These are phyloP conservation scores for Temnothorax longispinosus DNA, from an alignment of 1,140 invertebrate species.

Conservation along the genomic window DNA sequence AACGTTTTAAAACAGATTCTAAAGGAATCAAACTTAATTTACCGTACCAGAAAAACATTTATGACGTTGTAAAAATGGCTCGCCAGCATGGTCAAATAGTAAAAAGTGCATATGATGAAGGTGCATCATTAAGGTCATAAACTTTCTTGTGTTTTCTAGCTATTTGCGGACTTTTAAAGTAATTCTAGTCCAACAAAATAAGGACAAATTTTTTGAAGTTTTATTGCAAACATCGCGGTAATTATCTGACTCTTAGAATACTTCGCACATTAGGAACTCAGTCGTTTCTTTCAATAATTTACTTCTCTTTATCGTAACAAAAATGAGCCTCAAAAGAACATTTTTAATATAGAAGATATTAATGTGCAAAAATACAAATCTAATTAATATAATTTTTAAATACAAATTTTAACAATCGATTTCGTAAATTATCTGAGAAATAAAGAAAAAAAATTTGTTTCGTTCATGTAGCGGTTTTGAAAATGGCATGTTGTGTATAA, in stretches of 20 bases:
- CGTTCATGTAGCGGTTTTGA: not conserved
- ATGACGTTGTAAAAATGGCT: constrained; percentile 34
- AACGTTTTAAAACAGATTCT: no score
- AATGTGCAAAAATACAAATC: not conserved
- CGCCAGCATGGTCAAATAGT: not conserved
- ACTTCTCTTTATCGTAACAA: not conserved
- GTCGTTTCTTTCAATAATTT: not conserved
- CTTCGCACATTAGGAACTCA: not conserved
- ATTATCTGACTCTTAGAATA: constrained; percentile 7
- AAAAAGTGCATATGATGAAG: constrained; percentile 8
- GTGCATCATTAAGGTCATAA: constrained; percentile 39
- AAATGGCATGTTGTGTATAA: not conserved
- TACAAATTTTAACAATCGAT: not conserved
- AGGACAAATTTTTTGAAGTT: not conserved
- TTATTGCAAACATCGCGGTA: constrained; percentile 6
- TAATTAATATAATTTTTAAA: not conserved
- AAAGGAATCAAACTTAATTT: no score
- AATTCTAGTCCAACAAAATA: not conserved
- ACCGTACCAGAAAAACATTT: constrained; percentile 13
- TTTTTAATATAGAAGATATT: not conserved
- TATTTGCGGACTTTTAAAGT: not conserved
- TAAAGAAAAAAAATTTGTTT: not conserved
- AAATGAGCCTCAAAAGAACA: not conserved
- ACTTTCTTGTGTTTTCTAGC: constrained; percentile 15
- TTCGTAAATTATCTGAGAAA: not conserved